Evolutionary conservation across 2,113 vertebrate genomes (phyloP).

Genomic region (Ptychochromis oligacanthus): DNA sequence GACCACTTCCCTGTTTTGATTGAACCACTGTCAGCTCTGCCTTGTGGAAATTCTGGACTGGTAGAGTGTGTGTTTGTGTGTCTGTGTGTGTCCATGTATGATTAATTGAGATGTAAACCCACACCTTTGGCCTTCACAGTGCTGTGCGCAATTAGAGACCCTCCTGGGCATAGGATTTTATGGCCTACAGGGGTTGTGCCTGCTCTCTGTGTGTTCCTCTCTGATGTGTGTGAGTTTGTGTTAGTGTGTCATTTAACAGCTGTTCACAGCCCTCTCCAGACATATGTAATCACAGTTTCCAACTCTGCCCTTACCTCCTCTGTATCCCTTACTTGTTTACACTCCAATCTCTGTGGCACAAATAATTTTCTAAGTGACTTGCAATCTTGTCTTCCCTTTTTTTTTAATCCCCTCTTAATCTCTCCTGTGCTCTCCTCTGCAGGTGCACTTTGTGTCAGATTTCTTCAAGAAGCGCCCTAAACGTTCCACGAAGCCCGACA

Average conservation of each 20-base stretch:
- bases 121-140: conserved; percentile 53
- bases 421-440: conserved; percentile 8
- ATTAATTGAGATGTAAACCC: conserved; percentile 54
- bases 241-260: conserved; percentile 47
- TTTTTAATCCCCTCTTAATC: not conserved
- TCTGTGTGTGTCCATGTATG: conserved; percentile 15
- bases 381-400: not conserved
- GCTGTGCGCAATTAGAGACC: conserved; percentile 57
- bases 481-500: conserved; percentile 28
- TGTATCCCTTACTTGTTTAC: conserved; percentile 16
- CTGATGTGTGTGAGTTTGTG: conserved; percentile 32
- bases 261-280: conserved; percentile 46
- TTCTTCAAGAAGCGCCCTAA: conserved; percentile 89
- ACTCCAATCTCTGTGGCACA: not conserved
- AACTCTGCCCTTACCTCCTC: conserved; percentile 39
- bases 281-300: conserved; percentile 67
- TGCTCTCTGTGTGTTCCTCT: conserved; percentile 70
- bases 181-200: conserved; percentile 38
- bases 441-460: conserved; percentile 89
- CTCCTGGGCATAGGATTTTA: conserved; percentile 64
- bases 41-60: conserved; percentile 41
- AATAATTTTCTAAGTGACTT: conserved; percentile 13
- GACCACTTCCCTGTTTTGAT: conserved; percentile 53
- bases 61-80: not conserved
- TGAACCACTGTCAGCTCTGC: conserved; percentile 45